Conservation (phyloP, 2,888 invertebrate genomes). For the Halictus quadricinctus region DNA sequence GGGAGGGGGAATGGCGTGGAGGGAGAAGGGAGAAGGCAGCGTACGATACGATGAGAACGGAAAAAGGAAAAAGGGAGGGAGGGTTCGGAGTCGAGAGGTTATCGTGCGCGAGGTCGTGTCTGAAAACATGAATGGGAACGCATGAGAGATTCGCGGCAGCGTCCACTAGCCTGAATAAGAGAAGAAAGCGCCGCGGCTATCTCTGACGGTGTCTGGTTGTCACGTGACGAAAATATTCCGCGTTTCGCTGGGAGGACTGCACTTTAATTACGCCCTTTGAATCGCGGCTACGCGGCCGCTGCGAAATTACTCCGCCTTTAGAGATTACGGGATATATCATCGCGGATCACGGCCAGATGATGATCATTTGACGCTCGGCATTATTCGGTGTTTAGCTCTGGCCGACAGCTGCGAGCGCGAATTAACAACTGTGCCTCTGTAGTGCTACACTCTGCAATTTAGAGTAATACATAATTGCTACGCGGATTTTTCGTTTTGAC, state of each 20-base stretch:
- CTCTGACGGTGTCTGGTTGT: constrained; percentile 15
- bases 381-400: background rate
- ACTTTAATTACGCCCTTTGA: constrained; percentile 45
- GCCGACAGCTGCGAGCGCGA: background rate
- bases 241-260: constrained; percentile 8
- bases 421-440: background rate
- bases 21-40: background rate
- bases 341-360: constrained; percentile 5
- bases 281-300: background rate
- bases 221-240: constrained; percentile 42
- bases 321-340: constrained; percentile 7
- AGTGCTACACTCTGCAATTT: background rate
- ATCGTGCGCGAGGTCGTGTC: constrained; percentile 44
- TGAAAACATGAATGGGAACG: constrained; percentile 57
- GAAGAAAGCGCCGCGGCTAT: constrained; percentile 36
- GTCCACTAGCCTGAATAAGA: constrained; percentile 36
- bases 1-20: background rate
- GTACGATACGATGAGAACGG: constrained; percentile 14
- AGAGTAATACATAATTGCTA: background rate
- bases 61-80: constrained; percentile 13
- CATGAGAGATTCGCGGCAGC: constrained; percentile 39
- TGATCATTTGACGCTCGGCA: background rate
- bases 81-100: constrained; percentile 48
- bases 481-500: background rate
- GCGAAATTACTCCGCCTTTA: background rate